Conservation (phyloP, 2,113 vertebrate species). For the Pelobates fuscus region DNA sequence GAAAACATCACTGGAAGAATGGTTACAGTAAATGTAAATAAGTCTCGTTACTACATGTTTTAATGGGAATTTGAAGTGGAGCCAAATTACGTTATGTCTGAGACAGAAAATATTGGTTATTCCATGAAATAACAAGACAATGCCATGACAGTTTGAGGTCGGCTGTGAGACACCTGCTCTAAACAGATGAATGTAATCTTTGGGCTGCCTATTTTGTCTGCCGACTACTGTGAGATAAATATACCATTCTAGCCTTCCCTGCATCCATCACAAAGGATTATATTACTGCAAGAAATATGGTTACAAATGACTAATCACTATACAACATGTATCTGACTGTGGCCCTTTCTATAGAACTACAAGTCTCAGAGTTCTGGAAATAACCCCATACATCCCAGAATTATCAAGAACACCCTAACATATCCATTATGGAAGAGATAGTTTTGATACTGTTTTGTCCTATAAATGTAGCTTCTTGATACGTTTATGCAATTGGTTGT, state of each 20-base stretch:
- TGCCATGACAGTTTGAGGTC: neutral
- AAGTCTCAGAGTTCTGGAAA: too few species aligned
- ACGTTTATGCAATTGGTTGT: too few species aligned
- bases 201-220: neutral
- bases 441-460: too few species aligned
- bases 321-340: too few species aligned
- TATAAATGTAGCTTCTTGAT: too few species aligned
- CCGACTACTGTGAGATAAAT: neutral
- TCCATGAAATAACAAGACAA: slow-evolving; percentile 1
- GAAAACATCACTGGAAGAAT: neutral
- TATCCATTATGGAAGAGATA: too few species aligned
- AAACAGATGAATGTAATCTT: neutral
- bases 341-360: too few species aligned
- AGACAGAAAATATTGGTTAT: neutral
- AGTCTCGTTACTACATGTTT: neutral
- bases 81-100: neutral
- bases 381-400: too few species aligned
- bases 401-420: too few species aligned
- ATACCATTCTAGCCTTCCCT: neutral
- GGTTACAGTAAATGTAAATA: slow-evolving; percentile 12
- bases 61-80: neutral
- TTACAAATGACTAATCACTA: neutral
- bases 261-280: neutral
- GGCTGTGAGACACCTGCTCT: neutral
- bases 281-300: neutral